These are phyloP conservation scores for Mycteria americana DNA, from an alignment of 2,797 vertebrate genomes.

Conservation along the genomic window DNA sequence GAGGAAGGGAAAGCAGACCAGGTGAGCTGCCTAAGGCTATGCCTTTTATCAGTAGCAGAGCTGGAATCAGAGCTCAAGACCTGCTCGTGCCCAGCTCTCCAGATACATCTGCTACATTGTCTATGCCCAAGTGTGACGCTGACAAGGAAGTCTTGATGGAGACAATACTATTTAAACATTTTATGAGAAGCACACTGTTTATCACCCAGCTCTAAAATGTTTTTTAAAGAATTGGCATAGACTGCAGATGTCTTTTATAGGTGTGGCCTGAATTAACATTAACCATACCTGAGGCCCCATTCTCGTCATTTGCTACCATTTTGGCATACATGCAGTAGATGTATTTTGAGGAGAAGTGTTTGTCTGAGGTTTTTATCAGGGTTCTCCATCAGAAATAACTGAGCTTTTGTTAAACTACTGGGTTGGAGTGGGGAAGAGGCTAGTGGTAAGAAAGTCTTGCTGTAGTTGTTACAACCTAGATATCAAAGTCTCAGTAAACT, in stretches of 20 bases:
- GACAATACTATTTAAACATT: not conserved
- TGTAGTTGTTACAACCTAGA: not conserved
- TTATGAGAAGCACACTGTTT: not conserved
- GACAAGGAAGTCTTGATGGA: not conserved
- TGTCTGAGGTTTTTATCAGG: not conserved
- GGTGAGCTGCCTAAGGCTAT: not conserved
- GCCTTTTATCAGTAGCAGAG: not conserved
- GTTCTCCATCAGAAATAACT: not conserved
- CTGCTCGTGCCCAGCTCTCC: not conserved
- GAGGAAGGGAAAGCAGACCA: not conserved
- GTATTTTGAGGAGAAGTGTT: not conserved
- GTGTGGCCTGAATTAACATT: not conserved
- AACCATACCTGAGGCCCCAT: not conserved
- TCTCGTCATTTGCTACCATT: not conserved
- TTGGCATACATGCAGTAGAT: not conserved
- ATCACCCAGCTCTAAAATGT: not conserved
- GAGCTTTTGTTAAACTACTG: not conserved
- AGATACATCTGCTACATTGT: not conserved
- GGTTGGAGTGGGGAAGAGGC: not conserved
- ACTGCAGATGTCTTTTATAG: not conserved
- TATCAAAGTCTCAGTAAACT: not conserved
- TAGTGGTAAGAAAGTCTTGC: not conserved
- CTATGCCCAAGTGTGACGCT: not conserved
- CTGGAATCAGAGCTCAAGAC: not conserved
- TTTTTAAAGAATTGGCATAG: not conserved